Evolutionary conservation across 2,797 vertebrate genomes (phyloP).

Genomic region (Hemibagrus guttatus): DNA sequence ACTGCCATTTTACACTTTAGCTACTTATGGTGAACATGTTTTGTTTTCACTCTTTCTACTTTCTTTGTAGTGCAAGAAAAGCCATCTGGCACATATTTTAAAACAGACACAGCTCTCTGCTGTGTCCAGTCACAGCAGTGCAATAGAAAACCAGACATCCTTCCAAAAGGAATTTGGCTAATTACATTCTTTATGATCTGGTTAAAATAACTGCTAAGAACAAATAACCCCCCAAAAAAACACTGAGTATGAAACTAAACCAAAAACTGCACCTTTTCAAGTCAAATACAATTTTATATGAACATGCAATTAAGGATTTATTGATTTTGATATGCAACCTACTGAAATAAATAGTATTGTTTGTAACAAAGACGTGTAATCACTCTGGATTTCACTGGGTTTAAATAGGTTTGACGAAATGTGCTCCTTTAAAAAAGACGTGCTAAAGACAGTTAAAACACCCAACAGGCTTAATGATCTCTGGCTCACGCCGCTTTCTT

Average conservation of each 20-base stretch:
- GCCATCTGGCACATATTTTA: constrained; percentile 1
- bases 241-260: not conserved
- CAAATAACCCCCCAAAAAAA: not conserved
- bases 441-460: not conserved
- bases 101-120: not conserved
- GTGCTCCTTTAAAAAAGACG: not conserved
- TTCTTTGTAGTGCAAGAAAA: constrained; percentile 5
- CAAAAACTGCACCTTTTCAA: not conserved
- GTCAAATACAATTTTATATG: too few species aligned
- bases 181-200: constrained; percentile 14
- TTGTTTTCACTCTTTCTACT: not conserved
- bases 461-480: not conserved
- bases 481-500: not conserved
- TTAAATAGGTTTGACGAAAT: not conserved
- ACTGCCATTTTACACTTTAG: not conserved
- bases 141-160: constrained; percentile 27
- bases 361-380: not conserved
- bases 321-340: not conserved
- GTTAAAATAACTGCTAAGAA: not conserved
- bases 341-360: not conserved
- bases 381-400: not conserved
- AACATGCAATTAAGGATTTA: not conserved
- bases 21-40: not conserved
- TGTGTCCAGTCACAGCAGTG: not conserved
- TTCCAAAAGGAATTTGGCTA: constrained; percentile 11